Conservation (phyloP, 2,888 invertebrate genomes). For the Thera britannica region DNA sequence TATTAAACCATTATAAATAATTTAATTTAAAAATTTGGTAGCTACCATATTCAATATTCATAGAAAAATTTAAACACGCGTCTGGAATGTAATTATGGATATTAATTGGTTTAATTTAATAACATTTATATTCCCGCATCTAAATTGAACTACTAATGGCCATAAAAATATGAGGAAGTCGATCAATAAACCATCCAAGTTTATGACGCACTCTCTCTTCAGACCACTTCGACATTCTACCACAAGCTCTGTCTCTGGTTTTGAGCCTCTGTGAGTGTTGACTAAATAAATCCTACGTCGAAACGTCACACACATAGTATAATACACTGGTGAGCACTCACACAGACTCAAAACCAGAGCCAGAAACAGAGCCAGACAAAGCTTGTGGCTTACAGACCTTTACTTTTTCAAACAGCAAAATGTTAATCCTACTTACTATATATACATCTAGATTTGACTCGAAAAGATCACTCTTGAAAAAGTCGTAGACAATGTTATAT, state of each 20-base stretch:
- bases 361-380: too few species aligned
- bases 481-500: too few species aligned
- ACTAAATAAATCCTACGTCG: too few species aligned
- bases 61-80: conserved; percentile 48
- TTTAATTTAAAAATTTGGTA: conserved; percentile 41
- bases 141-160: conserved; percentile 27
- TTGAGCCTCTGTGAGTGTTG: too few species aligned
- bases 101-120: conserved; percentile 35
- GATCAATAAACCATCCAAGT: conserved; percentile 31
- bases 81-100: conserved; percentile 33
- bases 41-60: conserved; percentile 53
- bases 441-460: too few species aligned
- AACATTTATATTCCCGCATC: conserved; percentile 27
- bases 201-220: conserved; percentile 21
- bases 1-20: conserved; percentile 34
- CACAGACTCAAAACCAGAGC: too few species aligned
- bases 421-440: too few species aligned
- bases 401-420: background rate
- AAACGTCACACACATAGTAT: too few species aligned
- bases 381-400: background rate
- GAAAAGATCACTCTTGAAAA: too few species aligned
- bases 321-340: too few species aligned
- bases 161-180: conserved; percentile 29
- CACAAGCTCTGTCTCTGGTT: too few species aligned
- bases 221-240: background rate